Conservation (phyloP, 2,888 invertebrate genomes). For the Eurytoma adleriae region DNA sequence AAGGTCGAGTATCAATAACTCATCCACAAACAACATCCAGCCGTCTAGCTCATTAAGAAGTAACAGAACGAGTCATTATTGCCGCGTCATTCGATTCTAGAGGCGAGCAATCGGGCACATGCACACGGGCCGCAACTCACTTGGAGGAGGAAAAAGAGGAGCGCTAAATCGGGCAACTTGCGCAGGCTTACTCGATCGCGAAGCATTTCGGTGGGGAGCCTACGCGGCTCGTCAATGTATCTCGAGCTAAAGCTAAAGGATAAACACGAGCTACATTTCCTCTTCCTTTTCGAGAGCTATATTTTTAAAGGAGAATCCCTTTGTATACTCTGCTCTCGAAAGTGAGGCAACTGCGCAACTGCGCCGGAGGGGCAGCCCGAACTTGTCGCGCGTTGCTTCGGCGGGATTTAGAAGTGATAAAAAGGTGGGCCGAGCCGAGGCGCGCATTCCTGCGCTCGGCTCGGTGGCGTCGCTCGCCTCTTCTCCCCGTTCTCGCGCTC, state of each 20-base stretch:
- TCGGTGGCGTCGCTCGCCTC: slow-evolving; percentile 1
- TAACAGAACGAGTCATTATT: slow-evolving; percentile 55
- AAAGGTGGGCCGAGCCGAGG: background rate
- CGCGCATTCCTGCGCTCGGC: background rate
- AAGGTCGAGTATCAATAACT: slow-evolving; percentile 56
- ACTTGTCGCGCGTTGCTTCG: too few relatives aligned
- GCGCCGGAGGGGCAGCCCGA: too few relatives aligned
- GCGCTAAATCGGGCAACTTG: background rate
- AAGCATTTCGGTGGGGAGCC: background rate
- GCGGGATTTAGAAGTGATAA: too few relatives aligned
- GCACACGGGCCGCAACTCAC: slow-evolving; percentile 34
- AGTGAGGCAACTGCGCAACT: background rate
- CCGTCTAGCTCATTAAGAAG: slow-evolving; percentile 54
- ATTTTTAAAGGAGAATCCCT: slow-evolving; percentile 36
- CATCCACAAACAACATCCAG: slow-evolving; percentile 52
- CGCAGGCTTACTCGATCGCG: background rate
- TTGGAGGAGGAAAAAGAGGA: slow-evolving; percentile 21
- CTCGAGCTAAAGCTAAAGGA: background rate
- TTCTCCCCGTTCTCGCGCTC: background rate
- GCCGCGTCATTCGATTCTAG: slow-evolving; percentile 53
- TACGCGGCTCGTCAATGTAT: too few relatives aligned
- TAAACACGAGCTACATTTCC: background rate
- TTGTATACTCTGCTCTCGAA: slow-evolving; percentile 44
- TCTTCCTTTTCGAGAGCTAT: background rate
- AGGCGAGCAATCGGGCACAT: background rate